phyloP scores from a whole-genome alignment of 1,140 invertebrate species.

The Myzus persicae region DNA sequence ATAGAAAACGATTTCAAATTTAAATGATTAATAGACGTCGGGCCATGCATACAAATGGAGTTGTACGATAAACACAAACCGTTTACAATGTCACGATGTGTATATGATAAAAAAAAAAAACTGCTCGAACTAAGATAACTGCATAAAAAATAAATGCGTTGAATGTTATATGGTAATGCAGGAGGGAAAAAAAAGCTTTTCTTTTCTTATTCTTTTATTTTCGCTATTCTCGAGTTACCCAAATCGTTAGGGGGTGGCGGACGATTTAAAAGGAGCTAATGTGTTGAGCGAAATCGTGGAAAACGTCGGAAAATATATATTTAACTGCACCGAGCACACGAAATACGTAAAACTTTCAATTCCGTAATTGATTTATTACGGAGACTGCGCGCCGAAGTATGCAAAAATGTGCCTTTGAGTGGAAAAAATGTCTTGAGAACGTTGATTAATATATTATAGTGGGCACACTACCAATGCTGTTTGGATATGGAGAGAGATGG shows the following conservation, averaged over 20 bases:
- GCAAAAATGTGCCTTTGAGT: not conserved
- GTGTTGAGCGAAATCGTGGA: not conserved
- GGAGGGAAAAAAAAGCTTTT: not conserved
- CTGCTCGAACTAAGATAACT: not conserved
- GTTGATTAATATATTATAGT: not conserved
- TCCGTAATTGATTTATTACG: not conserved
- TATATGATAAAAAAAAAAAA: constrained; percentile 48
- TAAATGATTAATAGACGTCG: constrained; percentile 49
- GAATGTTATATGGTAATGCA: not conserved
- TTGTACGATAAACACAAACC: constrained; percentile 29
- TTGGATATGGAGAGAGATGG: not conserved
- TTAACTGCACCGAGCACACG: not conserved
- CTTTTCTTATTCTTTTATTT: not conserved
- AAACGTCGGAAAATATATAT: not conserved
- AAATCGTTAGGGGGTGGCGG: not conserved
- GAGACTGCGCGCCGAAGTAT: not conserved
- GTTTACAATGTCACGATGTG: constrained; percentile 33
- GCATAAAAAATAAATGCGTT: constrained; percentile 11
- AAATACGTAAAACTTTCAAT: not conserved
- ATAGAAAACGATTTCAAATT: constrained; percentile 45
- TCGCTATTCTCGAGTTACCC: not conserved
- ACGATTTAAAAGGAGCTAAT: not conserved
- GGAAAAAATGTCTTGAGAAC: not conserved
- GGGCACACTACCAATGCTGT: not conserved
- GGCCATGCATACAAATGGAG: constrained; percentile 21